These are phyloP conservation scores for Carduelis carduelis DNA, from an alignment of 2,797 vertebrate species.

Conservation along the genomic window DNA sequence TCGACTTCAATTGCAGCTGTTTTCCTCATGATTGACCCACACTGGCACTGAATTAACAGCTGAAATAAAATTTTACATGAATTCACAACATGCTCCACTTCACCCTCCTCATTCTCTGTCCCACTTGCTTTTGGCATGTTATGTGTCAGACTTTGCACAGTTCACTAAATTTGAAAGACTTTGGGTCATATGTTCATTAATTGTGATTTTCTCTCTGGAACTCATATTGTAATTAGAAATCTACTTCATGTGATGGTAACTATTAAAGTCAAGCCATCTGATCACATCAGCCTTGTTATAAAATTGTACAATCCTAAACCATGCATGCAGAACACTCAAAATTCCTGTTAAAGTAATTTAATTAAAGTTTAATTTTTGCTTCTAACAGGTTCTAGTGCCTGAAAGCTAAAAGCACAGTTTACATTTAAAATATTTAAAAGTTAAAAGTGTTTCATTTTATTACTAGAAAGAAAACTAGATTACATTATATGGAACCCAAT, in stretches of 20 bases:
- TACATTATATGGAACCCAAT: neutral
- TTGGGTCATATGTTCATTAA: conserved; percentile 29
- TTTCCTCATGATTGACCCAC: neutral
- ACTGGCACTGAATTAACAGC: neutral
- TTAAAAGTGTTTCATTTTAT: neutral
- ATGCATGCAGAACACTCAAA: conserved; percentile 53
- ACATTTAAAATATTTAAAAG: conserved; percentile 3
- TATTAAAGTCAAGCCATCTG: conserved; percentile 49
- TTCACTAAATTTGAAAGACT: conserved; percentile 46
- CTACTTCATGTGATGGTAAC: conserved; percentile 52
- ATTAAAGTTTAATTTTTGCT: conserved; percentile 61
- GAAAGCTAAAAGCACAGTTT: conserved; percentile 4
- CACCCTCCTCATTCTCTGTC: neutral
- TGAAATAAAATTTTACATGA: neutral
- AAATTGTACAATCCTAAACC: conserved; percentile 50
- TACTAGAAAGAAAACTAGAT: neutral
- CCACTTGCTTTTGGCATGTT: neutral
- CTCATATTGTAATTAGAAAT: conserved; percentile 52
- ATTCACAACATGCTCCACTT: neutral
- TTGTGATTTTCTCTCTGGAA: conserved; percentile 51
- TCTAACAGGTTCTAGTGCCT: neutral
- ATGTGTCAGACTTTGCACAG: neutral
- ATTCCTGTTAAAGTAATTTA: conserved; percentile 56
- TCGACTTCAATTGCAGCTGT: neutral
- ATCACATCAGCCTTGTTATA: conserved; percentile 28